phyloP scores from a whole-genome alignment of 2,797 vertebrate genomes.

The Tinamus major region DNA sequence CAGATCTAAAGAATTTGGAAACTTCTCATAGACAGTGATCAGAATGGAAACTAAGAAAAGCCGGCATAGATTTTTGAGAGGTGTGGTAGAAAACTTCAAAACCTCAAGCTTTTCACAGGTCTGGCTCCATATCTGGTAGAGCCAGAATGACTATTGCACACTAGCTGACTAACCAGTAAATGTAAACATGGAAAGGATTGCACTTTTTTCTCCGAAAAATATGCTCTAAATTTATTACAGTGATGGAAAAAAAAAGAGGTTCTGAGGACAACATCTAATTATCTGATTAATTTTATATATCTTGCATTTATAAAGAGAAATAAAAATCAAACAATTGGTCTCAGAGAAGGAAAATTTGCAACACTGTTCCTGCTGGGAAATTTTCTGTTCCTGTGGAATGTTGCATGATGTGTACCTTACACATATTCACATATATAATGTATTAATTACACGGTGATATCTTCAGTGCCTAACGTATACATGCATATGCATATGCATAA shows the following conservation, averaged over 20 bases:
- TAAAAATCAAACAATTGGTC: background rate
- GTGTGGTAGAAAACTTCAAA: background rate
- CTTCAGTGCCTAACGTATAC: background rate
- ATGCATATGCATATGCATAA: background rate
- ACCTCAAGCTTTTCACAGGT: background rate
- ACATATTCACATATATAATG: background rate
- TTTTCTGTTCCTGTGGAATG: background rate
- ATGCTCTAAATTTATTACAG: background rate
- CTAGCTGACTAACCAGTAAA: background rate
- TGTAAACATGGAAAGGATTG: background rate
- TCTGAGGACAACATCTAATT: background rate
- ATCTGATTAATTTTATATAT: background rate
- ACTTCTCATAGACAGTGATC: background rate
- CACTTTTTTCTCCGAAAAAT: background rate
- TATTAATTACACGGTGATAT: background rate
- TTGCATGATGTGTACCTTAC: background rate
- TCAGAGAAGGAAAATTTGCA: background rate
- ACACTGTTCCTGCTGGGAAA: background rate
- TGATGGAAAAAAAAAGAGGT: background rate
- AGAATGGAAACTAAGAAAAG: slow-evolving; percentile 4
- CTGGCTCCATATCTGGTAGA: background rate
- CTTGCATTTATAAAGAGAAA: background rate
- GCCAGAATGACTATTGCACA: background rate
- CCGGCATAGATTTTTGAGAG: background rate
- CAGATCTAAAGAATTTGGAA: slow-evolving; percentile 16